Base-by-base conservation (phyloP, 2,888 invertebrate species). In the Portevinia maculata region DNA sequence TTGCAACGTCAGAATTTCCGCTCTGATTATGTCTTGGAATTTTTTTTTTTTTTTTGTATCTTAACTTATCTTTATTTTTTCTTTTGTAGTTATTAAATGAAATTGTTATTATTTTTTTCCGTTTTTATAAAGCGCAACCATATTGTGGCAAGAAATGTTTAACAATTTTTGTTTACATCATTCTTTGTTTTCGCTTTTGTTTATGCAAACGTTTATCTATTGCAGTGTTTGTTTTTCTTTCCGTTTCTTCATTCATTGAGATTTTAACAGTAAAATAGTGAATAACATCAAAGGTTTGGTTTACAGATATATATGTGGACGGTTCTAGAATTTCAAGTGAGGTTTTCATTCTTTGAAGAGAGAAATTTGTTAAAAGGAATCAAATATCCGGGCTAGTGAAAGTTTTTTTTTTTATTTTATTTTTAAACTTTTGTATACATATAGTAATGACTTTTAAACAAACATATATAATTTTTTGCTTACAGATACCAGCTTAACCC, bases 1-100 rank as follows among this genome's bases (percentile, higher is more conserved):
- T 89, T 88, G 88, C 89, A 89, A 89, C 90, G 89, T 90, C 89
- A 90, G 90, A 89, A 88, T 90, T 90, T 90, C 89, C 89, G 90
- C 90, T 90, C 90, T 89, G 89, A 89, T 90, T 90, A 88, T 87
- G 86, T 87, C 86, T 87, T 87, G 90, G 90, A 88, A 90, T 90
- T 87, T 88, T 88, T 86, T 74, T 44, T 32, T 32, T 11, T 44
- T 24, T 55, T 53, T 60, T 30, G 30, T 8, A 19, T 46, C 8
- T 37, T 28, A 8, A 44, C 6, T 41, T 70, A 55, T 15, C 34
- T 55, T 53, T 41, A 48, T 60, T 70, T 60, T 52, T 50, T 32
- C 55, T 37, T 15, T 32, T 13, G 44, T 32, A 32, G 64, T 84
- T 74, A 69, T 84, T 74, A 67, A 83, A 78, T 83, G 67, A 69